Conservation (phyloP, 1,140 invertebrate genomes). For the Carcinoscorpius rotundicauda region DNA sequence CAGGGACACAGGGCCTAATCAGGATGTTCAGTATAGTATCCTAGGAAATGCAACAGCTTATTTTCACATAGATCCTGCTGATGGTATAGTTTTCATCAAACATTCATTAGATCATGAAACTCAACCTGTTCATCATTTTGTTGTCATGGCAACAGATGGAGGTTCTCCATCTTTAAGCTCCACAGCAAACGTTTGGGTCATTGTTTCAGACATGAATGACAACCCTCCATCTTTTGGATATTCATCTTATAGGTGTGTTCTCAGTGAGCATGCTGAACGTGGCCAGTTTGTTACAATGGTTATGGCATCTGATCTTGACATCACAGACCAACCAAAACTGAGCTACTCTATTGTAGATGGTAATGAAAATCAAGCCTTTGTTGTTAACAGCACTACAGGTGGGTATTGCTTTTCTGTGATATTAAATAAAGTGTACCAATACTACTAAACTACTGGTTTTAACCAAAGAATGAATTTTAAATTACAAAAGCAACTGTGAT, state of each 20-base stretch:
- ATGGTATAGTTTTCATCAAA: slow-evolving; percentile 28
- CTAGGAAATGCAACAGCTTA: slow-evolving; percentile 18
- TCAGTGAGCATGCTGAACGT: slow-evolving; percentile 52
- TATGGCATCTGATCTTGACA: slow-evolving; percentile 59
- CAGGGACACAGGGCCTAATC: slow-evolving; percentile 49
- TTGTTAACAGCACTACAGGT: slow-evolving; percentile 58
- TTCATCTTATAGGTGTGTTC: slow-evolving; percentile 55
- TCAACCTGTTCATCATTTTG: slow-evolving; percentile 53
- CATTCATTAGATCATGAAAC: slow-evolving; percentile 63
- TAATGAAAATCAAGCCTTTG: slow-evolving; percentile 62
- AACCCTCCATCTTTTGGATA: slow-evolving; percentile 61
- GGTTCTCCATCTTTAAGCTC: slow-evolving; percentile 64
- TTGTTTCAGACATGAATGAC: slow-evolving; percentile 73
- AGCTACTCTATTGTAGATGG: slow-evolving; percentile 71
- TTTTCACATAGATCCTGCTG: slow-evolving; percentile 31
- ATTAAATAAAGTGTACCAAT: no score
- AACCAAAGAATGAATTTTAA: no score
- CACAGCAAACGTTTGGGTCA: slow-evolving; percentile 41
- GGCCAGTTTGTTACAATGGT: slow-evolving; percentile 41
- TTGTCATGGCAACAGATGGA: slow-evolving; percentile 71
- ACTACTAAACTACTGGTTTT: no score
- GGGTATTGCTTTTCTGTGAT: slow-evolving; percentile 1
- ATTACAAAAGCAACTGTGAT: no score
- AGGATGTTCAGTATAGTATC: slow-evolving; percentile 21
- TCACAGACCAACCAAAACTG: slow-evolving; percentile 36